Evolutionary conservation across 2,797 vertebrate species (phyloP).

Genomic region (Sebastes cheni): DNA sequence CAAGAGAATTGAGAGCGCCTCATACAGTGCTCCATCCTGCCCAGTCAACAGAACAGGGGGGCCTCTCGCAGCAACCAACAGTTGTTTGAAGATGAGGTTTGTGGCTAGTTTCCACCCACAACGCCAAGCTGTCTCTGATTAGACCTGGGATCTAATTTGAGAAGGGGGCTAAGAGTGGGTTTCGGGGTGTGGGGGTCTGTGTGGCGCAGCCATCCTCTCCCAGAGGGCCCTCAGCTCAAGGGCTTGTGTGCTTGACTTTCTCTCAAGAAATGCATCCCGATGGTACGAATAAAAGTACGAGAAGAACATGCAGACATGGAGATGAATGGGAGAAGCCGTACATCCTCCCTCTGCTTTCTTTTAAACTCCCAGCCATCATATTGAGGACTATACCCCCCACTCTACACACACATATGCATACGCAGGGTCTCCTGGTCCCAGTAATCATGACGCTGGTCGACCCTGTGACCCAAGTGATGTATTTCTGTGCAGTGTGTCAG

Average conservation of each 20-base stretch:
- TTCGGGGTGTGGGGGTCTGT: slow-evolving; percentile 58
- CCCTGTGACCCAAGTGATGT: slow-evolving; percentile 71
- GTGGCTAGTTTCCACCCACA: slow-evolving; percentile 83
- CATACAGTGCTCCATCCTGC: slow-evolving; percentile 66
- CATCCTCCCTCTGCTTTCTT: slow-evolving; percentile 28
- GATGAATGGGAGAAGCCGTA: slow-evolving; percentile 46
- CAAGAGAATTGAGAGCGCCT: slow-evolving; percentile 65
- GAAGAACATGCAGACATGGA: slow-evolving; percentile 44
- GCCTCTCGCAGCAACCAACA: slow-evolving; percentile 70
- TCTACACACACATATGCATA: slow-evolving; percentile 10
- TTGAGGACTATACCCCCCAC: slow-evolving; percentile 8
- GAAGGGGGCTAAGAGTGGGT: slow-evolving; percentile 64
- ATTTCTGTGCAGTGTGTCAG: slow-evolving; percentile 64
- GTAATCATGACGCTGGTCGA: slow-evolving; percentile 68
- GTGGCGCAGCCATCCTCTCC: slow-evolving; percentile 60
- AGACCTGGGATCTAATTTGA: slow-evolving; percentile 82
- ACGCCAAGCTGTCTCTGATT: slow-evolving; percentile 82
- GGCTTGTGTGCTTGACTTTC: slow-evolving; percentile 68
- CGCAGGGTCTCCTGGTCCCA: slow-evolving; percentile 34
- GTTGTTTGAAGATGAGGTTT: slow-evolving; percentile 81
- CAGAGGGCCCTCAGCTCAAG: slow-evolving; percentile 54
- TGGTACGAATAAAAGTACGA: slow-evolving; percentile 37
- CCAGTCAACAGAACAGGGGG: slow-evolving; percentile 73
- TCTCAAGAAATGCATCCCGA: slow-evolving; percentile 61
- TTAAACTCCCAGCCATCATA: slow-evolving; percentile 17